Evolutionary conservation across 2,113 vertebrate genomes (phyloP), one percentile per base, ranked within the genome.

Genomic region (Camelus dromedarius): DNA sequence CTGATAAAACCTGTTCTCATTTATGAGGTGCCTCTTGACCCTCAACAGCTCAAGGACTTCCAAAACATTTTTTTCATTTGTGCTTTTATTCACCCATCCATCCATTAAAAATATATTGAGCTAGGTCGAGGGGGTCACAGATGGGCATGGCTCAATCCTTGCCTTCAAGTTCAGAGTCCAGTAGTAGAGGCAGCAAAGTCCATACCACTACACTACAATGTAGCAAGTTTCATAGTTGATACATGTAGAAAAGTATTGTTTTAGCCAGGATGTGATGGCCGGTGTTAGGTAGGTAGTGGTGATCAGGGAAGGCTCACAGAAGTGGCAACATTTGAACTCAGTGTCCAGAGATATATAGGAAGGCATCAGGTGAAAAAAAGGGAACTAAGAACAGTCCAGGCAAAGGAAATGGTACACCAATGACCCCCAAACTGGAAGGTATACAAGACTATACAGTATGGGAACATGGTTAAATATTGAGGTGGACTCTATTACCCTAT

Each of bases 161-260:
- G 38, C 88, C 35, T 89, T 89, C 32, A 58, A 79, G 14, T 9
- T 77, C 28, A 66, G 20, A 79, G n/a, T 95, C 54, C 60, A 92
- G 54, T 93, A 62, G 35, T 75, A 86, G 77, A 89, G 15, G 15
- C 86, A 89, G 50, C n/a, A 81, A 93, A 95, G 52, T 82, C 87
- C 85, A 28, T 82, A 85, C 26, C 13, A 58, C 24, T 70, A n/a
- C 3, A 54, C 12, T 81, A n/a, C 56, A 89, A 5, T 73, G 38
- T 67, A 85, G 35, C 56, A 95, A 75, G 58, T 89, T 1, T 79
- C 82, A 87, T 46, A 72, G 42, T 83, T 73, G 42, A 85, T 85
- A 66, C 7, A 30, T 73, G 2, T n/a, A 64, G 8, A 77, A 50
- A 91, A 80, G 7, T 77, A 54, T 62, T 88, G 35, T 95, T 95